phyloP scores from a whole-genome alignment of 2,888 invertebrate genomes.

The Hermaeophaga mercurialis region DNA sequence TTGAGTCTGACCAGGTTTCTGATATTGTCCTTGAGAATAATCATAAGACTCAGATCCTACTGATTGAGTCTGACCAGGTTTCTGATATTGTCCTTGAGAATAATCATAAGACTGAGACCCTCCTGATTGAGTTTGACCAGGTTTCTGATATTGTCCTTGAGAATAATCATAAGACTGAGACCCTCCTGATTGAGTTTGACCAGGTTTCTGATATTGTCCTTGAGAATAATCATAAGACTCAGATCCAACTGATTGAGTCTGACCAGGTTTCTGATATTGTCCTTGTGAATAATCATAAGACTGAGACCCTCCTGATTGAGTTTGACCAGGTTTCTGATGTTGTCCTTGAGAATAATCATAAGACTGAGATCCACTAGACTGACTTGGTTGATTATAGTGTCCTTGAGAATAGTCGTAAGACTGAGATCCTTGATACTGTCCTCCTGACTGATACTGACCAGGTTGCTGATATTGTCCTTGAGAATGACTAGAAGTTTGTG shows the following conservation, averaged over 20 bases:
- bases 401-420: not conserved
- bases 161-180: slow-evolving; percentile 16
- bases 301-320: slow-evolving; percentile 2
- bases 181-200: not conserved
- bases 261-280: slow-evolving; percentile 1
- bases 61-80: not conserved
- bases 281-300: not conserved
- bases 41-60: too few species aligned
- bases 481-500: slow-evolving; percentile 14
- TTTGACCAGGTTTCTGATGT: not conserved
- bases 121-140: not conserved
- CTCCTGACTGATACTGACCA: slow-evolving; percentile 19
- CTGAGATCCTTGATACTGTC: slow-evolving; percentile 13
- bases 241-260: not conserved
- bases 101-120: slow-evolving; percentile 15
- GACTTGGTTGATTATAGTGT: slow-evolving; percentile 13
- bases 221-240: too few species aligned
- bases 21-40: slow-evolving; percentile 6
- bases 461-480: slow-evolving; percentile 22
- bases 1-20: not conserved
- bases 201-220: slow-evolving; percentile 14
- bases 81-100: not conserved
- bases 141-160: not conserved
- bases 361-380: slow-evolving; percentile 6
- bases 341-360: slow-evolving; percentile 18